Conservation (phyloP, 2,797 vertebrate species). For the Anas bernieri region DNA sequence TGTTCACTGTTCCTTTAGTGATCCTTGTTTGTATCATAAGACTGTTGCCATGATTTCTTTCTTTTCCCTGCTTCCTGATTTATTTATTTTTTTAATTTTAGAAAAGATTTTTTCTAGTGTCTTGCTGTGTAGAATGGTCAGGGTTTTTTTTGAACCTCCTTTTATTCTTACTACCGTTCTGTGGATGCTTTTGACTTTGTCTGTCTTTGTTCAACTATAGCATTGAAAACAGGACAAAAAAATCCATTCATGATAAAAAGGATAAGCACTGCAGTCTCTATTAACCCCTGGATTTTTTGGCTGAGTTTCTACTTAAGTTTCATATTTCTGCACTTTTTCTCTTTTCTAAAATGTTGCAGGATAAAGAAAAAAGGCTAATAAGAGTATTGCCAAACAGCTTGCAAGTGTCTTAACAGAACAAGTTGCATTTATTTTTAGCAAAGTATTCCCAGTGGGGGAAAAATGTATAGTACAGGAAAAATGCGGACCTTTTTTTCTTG, state of each 20-base stretch:
- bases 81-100: background rate
- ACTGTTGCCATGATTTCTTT: background rate
- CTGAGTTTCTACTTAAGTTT: background rate
- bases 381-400: background rate
- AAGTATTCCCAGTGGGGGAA: background rate
- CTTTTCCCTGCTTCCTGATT: background rate
- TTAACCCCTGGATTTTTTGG: background rate
- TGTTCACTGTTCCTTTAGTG: background rate
- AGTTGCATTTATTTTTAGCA: background rate
- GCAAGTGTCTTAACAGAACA: background rate
- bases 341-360: background rate
- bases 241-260: background rate
- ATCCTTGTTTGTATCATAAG: background rate
- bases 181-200: background rate
- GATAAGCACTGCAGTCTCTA: background rate
- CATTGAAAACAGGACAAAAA: background rate
- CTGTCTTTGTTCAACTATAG: background rate
- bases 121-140: background rate
- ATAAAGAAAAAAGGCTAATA: background rate
- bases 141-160: background rate
- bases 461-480: background rate
- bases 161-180: background rate
- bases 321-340: background rate
- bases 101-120: background rate
- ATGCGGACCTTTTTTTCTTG: background rate